Conservation (phyloP, 2,888 invertebrate species). For the Tachystola acroxantha region DNA sequence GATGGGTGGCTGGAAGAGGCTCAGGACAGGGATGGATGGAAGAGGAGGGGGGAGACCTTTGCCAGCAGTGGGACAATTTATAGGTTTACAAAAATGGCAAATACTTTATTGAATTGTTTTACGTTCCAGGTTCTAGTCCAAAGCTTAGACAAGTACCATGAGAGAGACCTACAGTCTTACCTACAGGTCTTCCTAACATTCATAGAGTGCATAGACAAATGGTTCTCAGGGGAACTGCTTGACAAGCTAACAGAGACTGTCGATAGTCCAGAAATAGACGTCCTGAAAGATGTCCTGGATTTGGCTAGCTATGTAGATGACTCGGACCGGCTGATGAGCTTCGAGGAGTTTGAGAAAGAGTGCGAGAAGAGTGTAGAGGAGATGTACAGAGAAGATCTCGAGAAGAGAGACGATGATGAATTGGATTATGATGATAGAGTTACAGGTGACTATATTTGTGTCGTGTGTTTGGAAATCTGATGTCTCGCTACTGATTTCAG, state of each 20-base stretch:
- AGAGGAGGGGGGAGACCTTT: too few species aligned
- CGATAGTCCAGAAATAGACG: conserved; percentile 22
- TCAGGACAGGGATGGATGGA: too few species aligned
- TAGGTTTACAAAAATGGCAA: too few species aligned
- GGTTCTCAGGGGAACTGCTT: conserved; percentile 48
- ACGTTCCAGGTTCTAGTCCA: conserved; percentile 79
- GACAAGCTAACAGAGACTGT: conserved; percentile 1
- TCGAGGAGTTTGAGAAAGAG: conserved; percentile 54
- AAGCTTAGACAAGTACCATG: conserved; percentile 78
- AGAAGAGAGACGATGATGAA: conserved; percentile 44
- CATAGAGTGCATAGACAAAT: conserved; percentile 77
- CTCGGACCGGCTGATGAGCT: conserved; percentile 42
- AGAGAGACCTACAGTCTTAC: conserved; percentile 78
- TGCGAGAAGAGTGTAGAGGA: conserved; percentile 61
- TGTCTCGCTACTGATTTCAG: neutral
- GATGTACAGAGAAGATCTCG: conserved; percentile 70
- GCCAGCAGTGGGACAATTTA: too few species aligned
- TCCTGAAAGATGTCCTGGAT: conserved; percentile 54
- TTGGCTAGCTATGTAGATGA: conserved; percentile 50
- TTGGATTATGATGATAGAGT: conserved; percentile 55
- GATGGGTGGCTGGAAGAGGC: too few species aligned
- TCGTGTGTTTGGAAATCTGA: neutral
- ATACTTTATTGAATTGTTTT: too few species aligned
- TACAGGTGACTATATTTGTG: conserved; percentile 42
- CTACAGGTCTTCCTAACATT: conserved; percentile 85